These are phyloP conservation scores for Crotalus horridus DNA, from an alignment of 2,113 vertebrate species.

Conservation along the genomic window DNA sequence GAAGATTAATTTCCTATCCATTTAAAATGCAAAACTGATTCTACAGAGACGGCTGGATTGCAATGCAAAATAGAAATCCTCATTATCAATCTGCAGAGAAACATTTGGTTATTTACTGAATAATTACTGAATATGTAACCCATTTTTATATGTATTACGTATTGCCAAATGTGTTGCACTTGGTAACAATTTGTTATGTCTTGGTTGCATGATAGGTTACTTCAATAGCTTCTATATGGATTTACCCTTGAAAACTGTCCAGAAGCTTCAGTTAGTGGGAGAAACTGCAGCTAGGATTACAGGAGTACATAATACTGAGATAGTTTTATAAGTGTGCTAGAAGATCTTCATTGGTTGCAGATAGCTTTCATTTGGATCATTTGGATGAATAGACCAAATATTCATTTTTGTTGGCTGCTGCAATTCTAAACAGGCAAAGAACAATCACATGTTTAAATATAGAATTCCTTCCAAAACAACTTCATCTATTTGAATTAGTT, in stretches of 20 bases:
- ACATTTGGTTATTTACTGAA: neutral
- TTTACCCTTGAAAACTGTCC: neutral
- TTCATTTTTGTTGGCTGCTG: neutral
- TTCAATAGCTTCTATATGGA: neutral
- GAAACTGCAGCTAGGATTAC: neutral
- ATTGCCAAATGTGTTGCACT: neutral
- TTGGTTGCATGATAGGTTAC: neutral
- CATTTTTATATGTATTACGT: neutral
- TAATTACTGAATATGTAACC: neutral
- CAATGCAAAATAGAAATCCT: neutral
- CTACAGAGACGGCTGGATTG: neutral
- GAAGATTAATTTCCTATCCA: neutral
- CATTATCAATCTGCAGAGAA: neutral
- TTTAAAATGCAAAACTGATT: neutral
- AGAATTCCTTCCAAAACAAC: neutral
- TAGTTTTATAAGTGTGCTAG: neutral
- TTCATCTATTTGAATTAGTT: neutral
- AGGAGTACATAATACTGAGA: neutral
- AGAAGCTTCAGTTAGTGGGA: neutral
- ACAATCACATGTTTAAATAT: neutral
- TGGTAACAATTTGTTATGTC: neutral
- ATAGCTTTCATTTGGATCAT: neutral
- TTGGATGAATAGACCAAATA: neutral
- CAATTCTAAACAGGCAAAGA: neutral
- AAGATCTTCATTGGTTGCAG: neutral